phyloP scores from a whole-genome alignment of 2,888 invertebrate genomes.

The Lymantria monacha region DNA sequence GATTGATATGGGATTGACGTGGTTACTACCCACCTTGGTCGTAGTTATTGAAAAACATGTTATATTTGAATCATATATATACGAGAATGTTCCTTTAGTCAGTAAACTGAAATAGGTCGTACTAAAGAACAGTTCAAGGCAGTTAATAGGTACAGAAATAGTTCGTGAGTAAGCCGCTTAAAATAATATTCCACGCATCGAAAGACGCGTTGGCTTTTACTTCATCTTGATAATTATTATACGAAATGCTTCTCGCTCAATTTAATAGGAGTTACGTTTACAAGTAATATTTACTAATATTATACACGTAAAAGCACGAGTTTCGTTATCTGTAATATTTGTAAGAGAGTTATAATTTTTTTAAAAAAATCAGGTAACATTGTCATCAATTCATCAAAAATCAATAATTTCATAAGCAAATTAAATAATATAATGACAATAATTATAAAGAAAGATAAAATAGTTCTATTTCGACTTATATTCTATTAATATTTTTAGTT shows the following conservation, averaged over 20 bases:
- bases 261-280: too few relatives aligned
- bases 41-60: slow-evolving; percentile 22
- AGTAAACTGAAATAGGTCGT: slow-evolving; percentile 69
- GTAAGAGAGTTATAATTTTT: too few relatives aligned
- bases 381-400: too few relatives aligned
- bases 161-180: slow-evolving; percentile 59
- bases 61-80: slow-evolving; percentile 30
- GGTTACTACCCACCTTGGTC: slow-evolving; percentile 22
- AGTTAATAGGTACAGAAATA: slow-evolving; percentile 56
- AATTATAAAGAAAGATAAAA: too few relatives aligned
- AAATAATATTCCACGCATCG: slow-evolving; percentile 55
- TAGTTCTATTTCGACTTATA: too few relatives aligned
- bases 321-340: too few relatives aligned
- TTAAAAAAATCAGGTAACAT: too few relatives aligned
- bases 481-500: too few relatives aligned
- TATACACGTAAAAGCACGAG: too few relatives aligned
- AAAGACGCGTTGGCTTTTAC: slow-evolving; percentile 33
- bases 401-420: too few relatives aligned
- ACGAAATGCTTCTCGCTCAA: not conserved
- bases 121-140: slow-evolving; percentile 71
- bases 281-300: too few relatives aligned
- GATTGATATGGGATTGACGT: slow-evolving; percentile 20
- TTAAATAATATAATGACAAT: too few relatives aligned
- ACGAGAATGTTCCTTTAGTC: slow-evolving; percentile 57
- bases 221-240: not conserved